These are phyloP conservation scores for Chloebia gouldiae DNA, from an alignment of 2,113 vertebrate genomes.

Conservation along the genomic window DNA sequence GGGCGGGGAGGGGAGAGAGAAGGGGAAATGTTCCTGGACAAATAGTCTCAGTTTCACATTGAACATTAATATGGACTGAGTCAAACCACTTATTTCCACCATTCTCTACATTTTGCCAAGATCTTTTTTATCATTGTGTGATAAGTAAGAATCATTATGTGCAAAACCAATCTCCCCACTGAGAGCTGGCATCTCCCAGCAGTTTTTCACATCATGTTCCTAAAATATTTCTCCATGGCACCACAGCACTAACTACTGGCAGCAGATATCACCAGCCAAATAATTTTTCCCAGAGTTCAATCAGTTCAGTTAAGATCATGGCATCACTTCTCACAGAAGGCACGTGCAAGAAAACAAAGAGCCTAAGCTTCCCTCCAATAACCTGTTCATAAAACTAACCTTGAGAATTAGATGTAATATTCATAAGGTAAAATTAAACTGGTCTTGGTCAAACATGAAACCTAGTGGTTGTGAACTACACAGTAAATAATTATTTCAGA, in stretches of 20 bases:
- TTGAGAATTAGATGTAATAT: not conserved
- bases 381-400: not conserved
- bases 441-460: not conserved
- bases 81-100: not conserved
- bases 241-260: not conserved
- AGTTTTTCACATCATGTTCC: not conserved
- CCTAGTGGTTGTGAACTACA: not conserved
- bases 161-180: not conserved
- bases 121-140: not conserved
- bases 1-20: not conserved
- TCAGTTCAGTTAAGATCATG: not conserved
- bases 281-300: not conserved
- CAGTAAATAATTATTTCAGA: not conserved
- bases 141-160: not conserved
- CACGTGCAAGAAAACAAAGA: not conserved
- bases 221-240: not conserved
- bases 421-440: not conserved
- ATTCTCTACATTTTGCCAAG: not conserved
- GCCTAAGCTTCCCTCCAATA: not conserved
- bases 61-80: not conserved
- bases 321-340: not conserved
- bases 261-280: not conserved
- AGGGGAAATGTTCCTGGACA: not conserved
- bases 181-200: not conserved
- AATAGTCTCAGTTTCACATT: not conserved